Evolutionary conservation across 2,113 vertebrate genomes (phyloP).

Genomic region (Capreolus pygargus): DNA sequence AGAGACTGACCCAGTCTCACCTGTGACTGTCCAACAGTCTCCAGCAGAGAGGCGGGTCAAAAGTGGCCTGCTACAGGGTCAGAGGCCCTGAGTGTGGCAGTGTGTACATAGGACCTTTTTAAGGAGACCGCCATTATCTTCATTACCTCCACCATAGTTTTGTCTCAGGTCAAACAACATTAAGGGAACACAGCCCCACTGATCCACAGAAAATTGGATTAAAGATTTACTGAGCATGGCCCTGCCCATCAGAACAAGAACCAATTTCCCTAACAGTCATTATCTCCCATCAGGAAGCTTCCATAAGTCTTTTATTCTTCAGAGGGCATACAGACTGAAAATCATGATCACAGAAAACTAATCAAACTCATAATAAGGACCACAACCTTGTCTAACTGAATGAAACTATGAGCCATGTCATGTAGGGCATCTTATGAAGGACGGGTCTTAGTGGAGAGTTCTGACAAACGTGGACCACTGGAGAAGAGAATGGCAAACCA

Average conservation of each 20-base stretch:
- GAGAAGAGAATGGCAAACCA: neutral
- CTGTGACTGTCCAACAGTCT: neutral
- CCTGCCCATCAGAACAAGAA: neutral
- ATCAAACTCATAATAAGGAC: neutral
- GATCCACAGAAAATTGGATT: neutral
- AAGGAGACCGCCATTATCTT: neutral
- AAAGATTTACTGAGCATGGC: neutral
- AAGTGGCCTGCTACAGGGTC: neutral
- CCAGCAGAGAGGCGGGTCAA: accelerated
- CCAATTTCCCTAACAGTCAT: neutral
- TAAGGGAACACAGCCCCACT: neutral
- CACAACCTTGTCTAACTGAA: neutral
- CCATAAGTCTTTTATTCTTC: neutral
- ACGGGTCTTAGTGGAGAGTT: neutral
- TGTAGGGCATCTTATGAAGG: neutral
- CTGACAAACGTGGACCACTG: neutral
- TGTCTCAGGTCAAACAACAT: neutral
- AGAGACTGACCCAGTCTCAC: neutral
- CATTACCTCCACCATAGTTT: neutral
- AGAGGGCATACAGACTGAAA: neutral
- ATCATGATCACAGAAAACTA: neutral
- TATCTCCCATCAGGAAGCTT: neutral
- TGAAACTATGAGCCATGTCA: neutral
- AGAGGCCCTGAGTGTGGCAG: accelerated
- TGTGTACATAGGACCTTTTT: neutral